Evolutionary conservation across 2,113 vertebrate species (phyloP).

Genomic region (Oncorhynchus clarkii): DNA sequence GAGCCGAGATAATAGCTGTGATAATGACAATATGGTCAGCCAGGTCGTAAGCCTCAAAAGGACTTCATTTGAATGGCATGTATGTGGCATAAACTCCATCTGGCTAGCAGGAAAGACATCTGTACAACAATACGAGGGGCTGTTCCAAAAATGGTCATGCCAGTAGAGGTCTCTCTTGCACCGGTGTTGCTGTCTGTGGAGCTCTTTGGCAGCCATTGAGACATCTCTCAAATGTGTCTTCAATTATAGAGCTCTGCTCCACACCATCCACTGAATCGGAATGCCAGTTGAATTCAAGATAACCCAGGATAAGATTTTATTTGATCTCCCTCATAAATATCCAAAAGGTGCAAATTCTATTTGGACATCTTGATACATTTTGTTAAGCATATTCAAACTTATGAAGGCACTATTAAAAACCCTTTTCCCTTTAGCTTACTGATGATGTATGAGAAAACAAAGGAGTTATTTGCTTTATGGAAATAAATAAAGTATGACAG

Average conservation of each 20-base stretch:
- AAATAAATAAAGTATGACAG: background rate
- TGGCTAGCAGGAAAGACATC: background rate
- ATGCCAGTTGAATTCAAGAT: constrained; percentile 65
- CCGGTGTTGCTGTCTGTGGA: constrained; percentile 33
- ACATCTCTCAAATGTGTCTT: constrained; percentile 64
- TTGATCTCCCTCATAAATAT: constrained; percentile 56
- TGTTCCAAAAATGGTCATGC: constrained; percentile 1
- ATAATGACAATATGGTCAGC: no score
- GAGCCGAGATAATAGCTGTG: no score
- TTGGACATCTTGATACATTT: constrained; percentile 44
- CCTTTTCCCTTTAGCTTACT: constrained; percentile 13
- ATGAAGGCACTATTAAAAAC: constrained; percentile 20
- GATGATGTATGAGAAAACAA: constrained; percentile 18
- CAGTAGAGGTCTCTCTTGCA: constrained; percentile 68
- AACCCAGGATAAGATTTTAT: constrained; percentile 48
- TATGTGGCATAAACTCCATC: background rate
- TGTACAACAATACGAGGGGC: background rate
- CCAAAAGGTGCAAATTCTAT: constrained; percentile 19
- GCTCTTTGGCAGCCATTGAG: constrained; percentile 22
- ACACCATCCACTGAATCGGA: constrained; percentile 54
- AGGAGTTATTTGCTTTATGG: background rate
- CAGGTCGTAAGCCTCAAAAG: no score
- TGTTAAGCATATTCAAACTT: constrained; percentile 32
- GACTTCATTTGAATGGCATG: no score
- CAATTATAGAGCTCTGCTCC: constrained; percentile 62